A percentile compares a stretch with the other conserved stretches of the same genome.
phyloP scores from a whole-genome alignment of 1,140 invertebrate species.

The Globodera rostochiensis region DNA sequence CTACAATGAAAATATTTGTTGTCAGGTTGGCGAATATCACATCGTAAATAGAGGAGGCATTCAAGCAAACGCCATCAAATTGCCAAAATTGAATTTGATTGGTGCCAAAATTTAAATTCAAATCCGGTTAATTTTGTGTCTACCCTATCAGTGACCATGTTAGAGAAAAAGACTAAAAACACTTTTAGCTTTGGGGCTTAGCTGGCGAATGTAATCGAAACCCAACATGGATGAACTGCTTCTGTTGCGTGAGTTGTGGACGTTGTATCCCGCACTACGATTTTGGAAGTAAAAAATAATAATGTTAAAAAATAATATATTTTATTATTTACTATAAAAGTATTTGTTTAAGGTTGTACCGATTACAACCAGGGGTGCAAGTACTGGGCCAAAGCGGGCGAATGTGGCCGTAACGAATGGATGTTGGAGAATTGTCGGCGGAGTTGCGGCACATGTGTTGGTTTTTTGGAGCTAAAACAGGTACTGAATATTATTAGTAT shows the following conservation, averaged over 20 bases:
- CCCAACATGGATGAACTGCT: conserved; percentile 51
- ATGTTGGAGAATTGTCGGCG: conserved; percentile 49
- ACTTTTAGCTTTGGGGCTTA: conserved; percentile 47
- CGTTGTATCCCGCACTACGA: conserved; percentile 47
- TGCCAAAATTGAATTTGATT: background rate
- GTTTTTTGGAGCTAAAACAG: conserved; percentile 35
- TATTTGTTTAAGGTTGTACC: conserved; percentile 36
- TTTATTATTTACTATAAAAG: background rate
- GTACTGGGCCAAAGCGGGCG: conserved; percentile 31
- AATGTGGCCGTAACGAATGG: conserved; percentile 43
- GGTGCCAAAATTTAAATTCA: too few species aligned
- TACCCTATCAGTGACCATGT: background rate
- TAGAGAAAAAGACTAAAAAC: background rate
- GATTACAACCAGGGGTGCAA: conserved; percentile 43
- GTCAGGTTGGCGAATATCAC: conserved; percentile 22
- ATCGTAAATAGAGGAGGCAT: background rate
- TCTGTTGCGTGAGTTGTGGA: conserved; percentile 51
- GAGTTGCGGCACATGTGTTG: conserved; percentile 37
- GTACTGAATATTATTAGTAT: background rate
- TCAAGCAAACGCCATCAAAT: background rate
- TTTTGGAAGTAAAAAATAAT: conserved; percentile 42
- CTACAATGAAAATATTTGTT: conserved; percentile 56
- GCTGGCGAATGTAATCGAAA: conserved; percentile 46
- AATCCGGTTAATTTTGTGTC: too few species aligned
- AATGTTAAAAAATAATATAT: too few species aligned